Conservation (phyloP, 2,113 vertebrate species). For the Colistium nudipinnis region DNA sequence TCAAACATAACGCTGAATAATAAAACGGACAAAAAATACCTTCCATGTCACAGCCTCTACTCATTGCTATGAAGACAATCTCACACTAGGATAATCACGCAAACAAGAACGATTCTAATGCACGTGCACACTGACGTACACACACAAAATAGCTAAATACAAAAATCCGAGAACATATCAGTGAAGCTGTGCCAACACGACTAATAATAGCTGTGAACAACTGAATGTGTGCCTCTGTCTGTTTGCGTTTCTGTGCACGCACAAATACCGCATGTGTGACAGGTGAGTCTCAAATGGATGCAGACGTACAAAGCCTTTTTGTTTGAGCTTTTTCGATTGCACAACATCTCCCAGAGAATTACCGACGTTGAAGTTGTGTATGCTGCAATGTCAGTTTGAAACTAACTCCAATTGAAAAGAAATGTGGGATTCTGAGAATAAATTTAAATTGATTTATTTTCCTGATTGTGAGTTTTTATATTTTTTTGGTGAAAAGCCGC, state of each 20-base stretch:
- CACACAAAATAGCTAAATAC: conserved; percentile 1
- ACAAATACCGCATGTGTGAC: not conserved
- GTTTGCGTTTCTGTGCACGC: conserved; percentile 5
- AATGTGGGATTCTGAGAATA: conserved; percentile 3
- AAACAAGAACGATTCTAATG: conserved; percentile 1
- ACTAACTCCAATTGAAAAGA: conserved; percentile 26
- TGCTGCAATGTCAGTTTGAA: conserved; percentile 1
- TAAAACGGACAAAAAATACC: conserved; percentile 12
- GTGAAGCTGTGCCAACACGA: conserved; percentile 32
- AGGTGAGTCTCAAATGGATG: not conserved
- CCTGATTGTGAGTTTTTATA: too few species aligned
- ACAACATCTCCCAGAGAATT: conserved; percentile 14
- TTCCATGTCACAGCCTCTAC: conserved; percentile 12
- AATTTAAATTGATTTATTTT: not conserved
- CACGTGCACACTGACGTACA: not conserved
- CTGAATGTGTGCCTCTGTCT: conserved; percentile 5
- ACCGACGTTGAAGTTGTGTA: conserved; percentile 7
- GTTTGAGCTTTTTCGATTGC: conserved; percentile 24
- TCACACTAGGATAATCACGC: conserved; percentile 1
- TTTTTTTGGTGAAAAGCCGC: not conserved
- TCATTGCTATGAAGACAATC: conserved; percentile 42
- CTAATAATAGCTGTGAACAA: conserved; percentile 49
- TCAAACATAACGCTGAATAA: not conserved
- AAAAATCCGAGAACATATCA: conserved; percentile 13
- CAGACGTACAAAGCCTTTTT: conserved; percentile 46